Conservation (phyloP, 2,113 vertebrate species). For the Lasiurus borealis region DNA sequence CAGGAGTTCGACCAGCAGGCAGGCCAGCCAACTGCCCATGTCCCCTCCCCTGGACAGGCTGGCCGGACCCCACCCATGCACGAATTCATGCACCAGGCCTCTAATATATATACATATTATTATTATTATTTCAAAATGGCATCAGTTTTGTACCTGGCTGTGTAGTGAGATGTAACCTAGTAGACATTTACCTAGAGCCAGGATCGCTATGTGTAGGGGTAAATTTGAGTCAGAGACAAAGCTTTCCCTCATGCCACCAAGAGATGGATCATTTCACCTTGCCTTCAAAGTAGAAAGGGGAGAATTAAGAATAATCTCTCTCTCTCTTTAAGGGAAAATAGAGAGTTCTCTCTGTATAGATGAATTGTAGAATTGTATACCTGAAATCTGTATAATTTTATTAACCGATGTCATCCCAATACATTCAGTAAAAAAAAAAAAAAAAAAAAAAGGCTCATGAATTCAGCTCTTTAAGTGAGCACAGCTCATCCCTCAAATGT, state of each 20-base stretch:
- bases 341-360: background rate
- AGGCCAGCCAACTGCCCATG: no score
- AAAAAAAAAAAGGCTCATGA: background rate
- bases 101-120: no score
- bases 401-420: background rate
- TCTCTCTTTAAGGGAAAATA: background rate
- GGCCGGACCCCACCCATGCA: no score
- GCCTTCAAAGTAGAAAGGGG: background rate
- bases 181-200: background rate
- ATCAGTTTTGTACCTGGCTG: no score
- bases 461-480: conserved; percentile 21
- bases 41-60: no score
- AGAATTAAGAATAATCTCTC: conserved; percentile 42
- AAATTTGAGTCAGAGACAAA: background rate
- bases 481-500: background rate
- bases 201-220: background rate
- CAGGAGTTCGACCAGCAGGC: no score
- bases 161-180: background rate
- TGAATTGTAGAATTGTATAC: background rate
- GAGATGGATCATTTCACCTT: conserved; percentile 17
- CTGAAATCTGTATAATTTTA: background rate
- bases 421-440: background rate
- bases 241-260: background rate
- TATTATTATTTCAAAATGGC: no score
- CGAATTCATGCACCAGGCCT: no score